Evolutionary conservation across 1,140 invertebrate species (phyloP).

Genomic region (Caenorhabditis elegans): DNA sequence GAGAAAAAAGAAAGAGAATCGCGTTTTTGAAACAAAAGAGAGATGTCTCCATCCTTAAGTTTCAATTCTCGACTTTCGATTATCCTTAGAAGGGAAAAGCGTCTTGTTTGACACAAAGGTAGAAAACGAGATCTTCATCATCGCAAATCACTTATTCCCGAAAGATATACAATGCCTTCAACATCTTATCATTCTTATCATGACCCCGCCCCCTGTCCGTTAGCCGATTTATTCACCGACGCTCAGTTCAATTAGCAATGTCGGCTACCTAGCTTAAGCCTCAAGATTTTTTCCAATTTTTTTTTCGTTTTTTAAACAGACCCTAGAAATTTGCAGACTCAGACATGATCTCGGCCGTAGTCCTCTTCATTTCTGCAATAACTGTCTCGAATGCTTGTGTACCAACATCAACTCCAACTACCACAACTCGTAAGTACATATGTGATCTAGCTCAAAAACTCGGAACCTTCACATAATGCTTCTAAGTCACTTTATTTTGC

Average conservation of each 20-base stretch:
- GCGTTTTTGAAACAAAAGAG: slow-evolving; percentile 31
- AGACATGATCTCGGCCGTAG: not conserved
- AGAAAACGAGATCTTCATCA: not conserved
- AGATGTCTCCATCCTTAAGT: not conserved
- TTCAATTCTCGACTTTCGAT: slow-evolving; percentile 25
- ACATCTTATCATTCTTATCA: slow-evolving; percentile 18
- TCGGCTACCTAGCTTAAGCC: not conserved
- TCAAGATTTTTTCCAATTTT: not conserved
- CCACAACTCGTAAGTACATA: slow-evolving; percentile 15
- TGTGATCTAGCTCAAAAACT: too few species aligned
- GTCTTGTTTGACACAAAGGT: slow-evolving; percentile 31
- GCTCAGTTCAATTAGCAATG: slow-evolving; percentile 8
- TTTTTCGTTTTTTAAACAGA: not conserved
- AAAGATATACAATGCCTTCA: not conserved
- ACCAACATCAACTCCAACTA: not conserved
- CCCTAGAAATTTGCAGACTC: too few species aligned
- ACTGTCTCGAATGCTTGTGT: not conserved
- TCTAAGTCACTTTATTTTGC: too few species aligned
- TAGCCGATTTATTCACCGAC: not conserved
- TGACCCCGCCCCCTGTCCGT: not conserved
- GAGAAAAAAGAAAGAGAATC: not conserved
- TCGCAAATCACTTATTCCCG: slow-evolving; percentile 1
- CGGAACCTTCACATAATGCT: too few species aligned
- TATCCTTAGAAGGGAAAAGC: slow-evolving; percentile 29
- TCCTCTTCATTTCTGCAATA: not conserved